Base-by-base conservation (phyloP, 64 coral and sea anemone species). In the Orbicella faveolata region DNA sequence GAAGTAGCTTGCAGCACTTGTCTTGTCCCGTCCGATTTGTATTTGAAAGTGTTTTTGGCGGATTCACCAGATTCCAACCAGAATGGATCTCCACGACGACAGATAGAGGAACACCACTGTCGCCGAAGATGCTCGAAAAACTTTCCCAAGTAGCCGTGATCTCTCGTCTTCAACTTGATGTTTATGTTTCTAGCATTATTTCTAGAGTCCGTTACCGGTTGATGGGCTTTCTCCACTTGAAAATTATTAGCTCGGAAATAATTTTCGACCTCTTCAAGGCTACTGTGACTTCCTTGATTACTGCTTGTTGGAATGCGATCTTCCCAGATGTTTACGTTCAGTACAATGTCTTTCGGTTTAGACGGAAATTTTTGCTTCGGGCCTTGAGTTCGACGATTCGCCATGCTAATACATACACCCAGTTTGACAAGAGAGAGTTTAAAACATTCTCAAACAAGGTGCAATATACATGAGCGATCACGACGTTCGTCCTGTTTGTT, bases 1-100 rank as follows among this genome's bases (percentile, higher is more conserved):
- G 52, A 85, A 10, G 26, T 17, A 4, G 75, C 78, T 37, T 79
- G 79, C 51, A 96, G 41, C 16, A 76, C 34, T 74, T 96, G 94
- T 23, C 87, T 64, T 3, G 90, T 10, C 12, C 36, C 83, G 20
- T 83, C 74, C 23, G 36, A 83, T 23, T 92, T 79, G 73, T 72
- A 79, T 36, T 72, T 84, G 69, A 89, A 96, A 4, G 86, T 86
- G 15, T 92, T 76, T 62, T 35, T 20, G n/a, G 48, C 1, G 0
- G 54, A 74, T 34, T 96, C 94, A 15, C 41, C 86, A 14, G 94
- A 89, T 70, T 96, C 94, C 2, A 96, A 63, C 94, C 94, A 96
- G 76, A 80, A 85, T 9, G 89, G 52, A 72, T 44, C 76, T 7
- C 89, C 94, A 7, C 59, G 69, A 18, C 21, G 33, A 77, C 44